Conservation (phyloP, 2,888 invertebrate species). For the Harpagoxenus sublaevis region DNA sequence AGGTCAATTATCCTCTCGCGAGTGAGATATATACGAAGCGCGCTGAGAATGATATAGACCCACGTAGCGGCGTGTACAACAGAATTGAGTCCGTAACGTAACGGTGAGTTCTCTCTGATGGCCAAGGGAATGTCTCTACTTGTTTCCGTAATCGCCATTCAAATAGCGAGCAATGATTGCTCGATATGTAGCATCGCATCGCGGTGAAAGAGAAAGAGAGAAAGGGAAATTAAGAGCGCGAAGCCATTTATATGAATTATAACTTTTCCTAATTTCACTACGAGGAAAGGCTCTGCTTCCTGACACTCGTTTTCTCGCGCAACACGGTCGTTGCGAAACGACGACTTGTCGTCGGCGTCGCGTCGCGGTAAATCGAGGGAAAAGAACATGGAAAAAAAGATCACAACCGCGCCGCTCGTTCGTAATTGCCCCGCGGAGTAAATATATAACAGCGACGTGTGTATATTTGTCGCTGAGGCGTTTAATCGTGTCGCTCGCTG, state of each 20-base stretch:
- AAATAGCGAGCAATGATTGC: constrained; percentile 24
- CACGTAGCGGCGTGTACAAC: constrained; percentile 6
- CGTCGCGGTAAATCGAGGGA: constrained; percentile 23
- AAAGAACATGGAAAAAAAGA: constrained; percentile 4
- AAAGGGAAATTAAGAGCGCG: constrained; percentile 14
- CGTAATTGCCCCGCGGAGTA: constrained; percentile 13
- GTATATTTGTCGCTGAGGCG: constrained; percentile 26
- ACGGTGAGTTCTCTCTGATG: constrained; percentile 4
- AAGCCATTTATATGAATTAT: neutral
- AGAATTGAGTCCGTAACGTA: constrained; percentile 33
- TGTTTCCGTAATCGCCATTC: constrained; percentile 20
- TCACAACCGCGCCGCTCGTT: constrained; percentile 31
- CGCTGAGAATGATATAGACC: constrained; percentile 45
- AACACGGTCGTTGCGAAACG: constrained; percentile 26
- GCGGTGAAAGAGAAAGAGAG: constrained; percentile 21
- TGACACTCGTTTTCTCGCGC: constrained; percentile 21
- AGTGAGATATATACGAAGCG: constrained; percentile 41
- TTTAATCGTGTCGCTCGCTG: constrained; percentile 42
- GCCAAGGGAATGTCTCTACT: constrained; percentile 31
- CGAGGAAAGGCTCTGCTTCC: constrained; percentile 5
- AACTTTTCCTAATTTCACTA: constrained; percentile 24
- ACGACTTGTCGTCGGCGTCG: neutral
- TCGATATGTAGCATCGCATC: neutral
- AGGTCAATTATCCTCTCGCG: constrained; percentile 63
- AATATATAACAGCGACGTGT: constrained; percentile 10